Conservation (phyloP, 2,113 vertebrate species). For the Scophthalmus maximus region DNA sequence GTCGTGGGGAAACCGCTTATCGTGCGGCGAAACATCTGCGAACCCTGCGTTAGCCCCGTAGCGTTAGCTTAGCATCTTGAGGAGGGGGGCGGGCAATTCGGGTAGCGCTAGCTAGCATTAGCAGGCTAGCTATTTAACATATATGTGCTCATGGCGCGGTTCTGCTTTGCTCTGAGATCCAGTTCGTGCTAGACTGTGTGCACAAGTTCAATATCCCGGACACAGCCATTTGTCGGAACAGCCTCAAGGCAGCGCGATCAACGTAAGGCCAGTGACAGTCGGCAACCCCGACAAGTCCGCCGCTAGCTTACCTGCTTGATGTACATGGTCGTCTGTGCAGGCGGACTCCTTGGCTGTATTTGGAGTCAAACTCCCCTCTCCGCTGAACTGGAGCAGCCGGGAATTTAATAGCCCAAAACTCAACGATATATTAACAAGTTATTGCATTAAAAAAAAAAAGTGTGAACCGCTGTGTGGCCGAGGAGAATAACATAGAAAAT, state of each 20-base stretch:
- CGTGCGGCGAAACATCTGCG: background rate
- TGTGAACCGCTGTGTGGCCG: constrained; percentile 38
- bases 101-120: constrained; percentile 9
- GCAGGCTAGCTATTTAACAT: background rate
- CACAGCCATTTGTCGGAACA: background rate
- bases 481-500: constrained; percentile 84
- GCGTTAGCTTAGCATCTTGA: constrained; percentile 61
- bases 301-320: constrained; percentile 85
- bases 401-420: constrained; percentile 28
- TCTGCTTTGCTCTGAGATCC: background rate
- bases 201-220: fast-evolving
- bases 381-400: constrained; percentile 65
- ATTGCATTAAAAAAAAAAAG: constrained; percentile 59
- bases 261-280: constrained; percentile 14
- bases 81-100: constrained; percentile 33
- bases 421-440: constrained; percentile 22
- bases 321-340: constrained; percentile 76
- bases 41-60: background rate
- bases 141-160: fast-evolving
- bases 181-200: background rate
- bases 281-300: constrained; percentile 18
- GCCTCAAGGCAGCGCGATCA: background rate
- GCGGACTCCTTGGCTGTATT: constrained; percentile 47
- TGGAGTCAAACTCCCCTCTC: constrained; percentile 60
- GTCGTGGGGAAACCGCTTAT: background rate